These are phyloP conservation scores for Peromyscus polionotus DNA, from an alignment of 2,113 vertebrate genomes.

Conservation along the genomic window DNA sequence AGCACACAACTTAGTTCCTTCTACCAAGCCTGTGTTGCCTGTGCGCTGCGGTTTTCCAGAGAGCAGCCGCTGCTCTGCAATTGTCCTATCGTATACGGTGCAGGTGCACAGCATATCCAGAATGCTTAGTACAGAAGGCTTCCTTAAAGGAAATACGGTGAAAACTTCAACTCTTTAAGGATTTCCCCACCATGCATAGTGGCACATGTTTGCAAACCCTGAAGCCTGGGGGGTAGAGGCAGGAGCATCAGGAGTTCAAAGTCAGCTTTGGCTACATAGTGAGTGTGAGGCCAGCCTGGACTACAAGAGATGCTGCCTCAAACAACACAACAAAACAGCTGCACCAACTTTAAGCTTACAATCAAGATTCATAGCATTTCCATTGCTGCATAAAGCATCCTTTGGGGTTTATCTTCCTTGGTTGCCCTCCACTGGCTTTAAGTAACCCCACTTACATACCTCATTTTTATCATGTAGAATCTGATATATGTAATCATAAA, in stretches of 20 bases:
- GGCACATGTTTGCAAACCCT: not conserved
- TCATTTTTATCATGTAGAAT: not conserved
- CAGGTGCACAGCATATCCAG: not conserved
- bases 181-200: not conserved
- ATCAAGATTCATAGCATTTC: not conserved
- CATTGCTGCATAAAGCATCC: not conserved
- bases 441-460: not conserved
- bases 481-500: not conserved
- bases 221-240: not conserved
- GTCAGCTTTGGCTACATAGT: not conserved
- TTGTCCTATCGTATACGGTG: not conserved
- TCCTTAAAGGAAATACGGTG: not conserved
- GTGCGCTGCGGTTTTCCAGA: not conserved
- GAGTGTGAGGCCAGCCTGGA: not conserved
- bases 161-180: slow-evolving; percentile 22
- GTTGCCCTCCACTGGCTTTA: not conserved
- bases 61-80: not conserved
- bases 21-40: not conserved
- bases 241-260: not conserved
- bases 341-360: not conserved
- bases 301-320: not conserved
- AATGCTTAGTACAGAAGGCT: not conserved
- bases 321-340: not conserved
- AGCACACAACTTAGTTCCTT: not conserved
- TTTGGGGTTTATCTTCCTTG: not conserved